Conservation (phyloP, 2,797 vertebrate genomes). For the Chrysocyon brachyurus region DNA sequence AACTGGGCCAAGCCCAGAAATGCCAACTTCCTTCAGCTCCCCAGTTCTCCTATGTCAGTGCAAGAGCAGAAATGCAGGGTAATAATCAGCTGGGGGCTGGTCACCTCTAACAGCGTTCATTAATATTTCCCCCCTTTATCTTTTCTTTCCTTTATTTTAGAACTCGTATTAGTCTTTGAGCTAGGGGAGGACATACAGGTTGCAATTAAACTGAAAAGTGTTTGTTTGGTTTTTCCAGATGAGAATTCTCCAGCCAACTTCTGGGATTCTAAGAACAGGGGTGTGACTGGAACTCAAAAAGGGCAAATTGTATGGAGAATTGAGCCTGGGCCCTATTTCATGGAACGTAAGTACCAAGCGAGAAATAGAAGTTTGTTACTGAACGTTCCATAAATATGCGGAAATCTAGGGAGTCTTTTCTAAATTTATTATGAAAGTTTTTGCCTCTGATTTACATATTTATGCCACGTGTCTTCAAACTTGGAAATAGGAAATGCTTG, state of each 20-base stretch:
- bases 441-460: slow-evolving; percentile 2
- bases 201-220: slow-evolving; percentile 53
- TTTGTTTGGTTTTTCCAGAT: slow-evolving; percentile 89
- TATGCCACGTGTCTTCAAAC: not conserved
- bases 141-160: not conserved
- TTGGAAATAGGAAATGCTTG: slow-evolving; percentile 35
- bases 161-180: slow-evolving; percentile 7
- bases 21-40: not conserved
- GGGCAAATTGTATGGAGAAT: slow-evolving; percentile 99
- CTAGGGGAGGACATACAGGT: not conserved
- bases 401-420: not conserved
- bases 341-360: slow-evolving; percentile 94
- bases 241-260: slow-evolving; percentile 98
- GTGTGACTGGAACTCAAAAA: slow-evolving; percentile 98
- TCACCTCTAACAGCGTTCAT: not conserved
- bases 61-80: not conserved
- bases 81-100: not conserved
- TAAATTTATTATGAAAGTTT: not conserved
- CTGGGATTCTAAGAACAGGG: slow-evolving; percentile 99
- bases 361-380: not conserved
- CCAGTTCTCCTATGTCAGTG: not conserved
- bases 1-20: not conserved
- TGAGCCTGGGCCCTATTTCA: slow-evolving; percentile 97
- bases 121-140: not conserved
- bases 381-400: not conserved